A percentile compares a stretch with the other conserved stretches of the same genome.
These are phyloP conservation scores for Siphlonurus alternatus DNA, from an alignment of 2,888 invertebrate species.

Conservation along the genomic window DNA sequence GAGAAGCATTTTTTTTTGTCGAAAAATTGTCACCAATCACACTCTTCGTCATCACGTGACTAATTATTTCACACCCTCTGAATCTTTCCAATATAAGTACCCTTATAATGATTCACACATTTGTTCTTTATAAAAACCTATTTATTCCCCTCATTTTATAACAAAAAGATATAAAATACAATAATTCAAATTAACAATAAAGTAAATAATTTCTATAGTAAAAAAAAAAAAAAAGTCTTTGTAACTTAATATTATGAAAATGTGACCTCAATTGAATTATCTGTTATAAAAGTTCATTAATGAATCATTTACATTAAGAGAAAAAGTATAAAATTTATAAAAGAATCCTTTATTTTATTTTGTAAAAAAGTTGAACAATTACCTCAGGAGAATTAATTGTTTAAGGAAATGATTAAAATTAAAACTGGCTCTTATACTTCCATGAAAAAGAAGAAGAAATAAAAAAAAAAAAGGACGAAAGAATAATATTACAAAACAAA, in stretches of 20 bases:
- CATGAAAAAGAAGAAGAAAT: neutral
- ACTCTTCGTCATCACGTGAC: too few species aligned
- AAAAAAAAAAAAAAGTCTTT: neutral
- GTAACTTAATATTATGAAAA: neutral
- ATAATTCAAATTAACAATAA: neutral
- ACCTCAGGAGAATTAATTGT: neutral
- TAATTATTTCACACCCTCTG: too few species aligned
- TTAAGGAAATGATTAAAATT: neutral
- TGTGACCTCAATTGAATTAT: neutral
- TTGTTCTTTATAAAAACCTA: too few species aligned
- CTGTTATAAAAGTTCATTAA: neutral
- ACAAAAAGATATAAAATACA: too few species aligned
- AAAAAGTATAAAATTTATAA: neutral
- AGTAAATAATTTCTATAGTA: neutral
- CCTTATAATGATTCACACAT: too few species aligned
- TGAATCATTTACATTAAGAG: neutral
- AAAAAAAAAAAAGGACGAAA: neutral
- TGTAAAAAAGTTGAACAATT: neutral
- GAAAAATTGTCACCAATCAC: too few species aligned
- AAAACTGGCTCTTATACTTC: neutral
- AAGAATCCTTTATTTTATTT: too few species aligned
- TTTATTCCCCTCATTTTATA: too few species aligned
- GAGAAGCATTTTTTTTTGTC: too few species aligned
- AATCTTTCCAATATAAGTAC: too few species aligned
- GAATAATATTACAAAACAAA: too few species aligned